These are phyloP conservation scores for Ailuropoda melanoleuca DNA, from an alignment of 2,113 vertebrate species.

Conservation along the genomic window DNA sequence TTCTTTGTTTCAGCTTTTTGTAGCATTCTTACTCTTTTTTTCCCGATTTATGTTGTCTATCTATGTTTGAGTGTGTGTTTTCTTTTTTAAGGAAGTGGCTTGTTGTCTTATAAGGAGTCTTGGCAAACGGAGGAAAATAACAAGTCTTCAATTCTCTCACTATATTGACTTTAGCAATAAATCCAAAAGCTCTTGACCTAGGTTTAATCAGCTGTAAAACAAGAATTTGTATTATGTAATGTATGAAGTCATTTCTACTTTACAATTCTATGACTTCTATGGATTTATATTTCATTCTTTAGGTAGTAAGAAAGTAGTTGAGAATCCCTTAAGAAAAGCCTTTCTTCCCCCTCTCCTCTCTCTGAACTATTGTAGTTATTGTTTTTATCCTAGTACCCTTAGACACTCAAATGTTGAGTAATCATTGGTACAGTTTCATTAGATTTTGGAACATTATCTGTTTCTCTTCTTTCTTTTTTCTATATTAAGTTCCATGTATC, in stretches of 20 bases:
- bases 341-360: not conserved
- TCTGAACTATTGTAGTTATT: not conserved
- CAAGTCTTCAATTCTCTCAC: not conserved
- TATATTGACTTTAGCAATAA: not conserved
- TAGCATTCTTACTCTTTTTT: not conserved
- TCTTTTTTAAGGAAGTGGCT: not conserved
- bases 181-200: not conserved
- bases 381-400: not conserved
- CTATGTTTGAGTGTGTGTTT: not conserved
- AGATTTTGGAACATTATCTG: not conserved
- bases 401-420: constrained; percentile 22
- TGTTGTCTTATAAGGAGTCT: not conserved
- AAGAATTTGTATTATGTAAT: not conserved
- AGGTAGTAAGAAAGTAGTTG: not conserved
- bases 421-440: not conserved
- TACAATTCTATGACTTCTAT: not conserved
- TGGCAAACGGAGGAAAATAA: not conserved
- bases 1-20: not conserved
- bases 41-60: not conserved
- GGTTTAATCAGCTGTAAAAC: not conserved
- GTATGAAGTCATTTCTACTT: not conserved
- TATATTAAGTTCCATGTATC: not conserved
- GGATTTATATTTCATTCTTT: not conserved
- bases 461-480: not conserved
- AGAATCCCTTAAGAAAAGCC: not conserved